Conservation (phyloP, 1,140 invertebrate genomes). For the Rhagoletis zephyria region DNA sequence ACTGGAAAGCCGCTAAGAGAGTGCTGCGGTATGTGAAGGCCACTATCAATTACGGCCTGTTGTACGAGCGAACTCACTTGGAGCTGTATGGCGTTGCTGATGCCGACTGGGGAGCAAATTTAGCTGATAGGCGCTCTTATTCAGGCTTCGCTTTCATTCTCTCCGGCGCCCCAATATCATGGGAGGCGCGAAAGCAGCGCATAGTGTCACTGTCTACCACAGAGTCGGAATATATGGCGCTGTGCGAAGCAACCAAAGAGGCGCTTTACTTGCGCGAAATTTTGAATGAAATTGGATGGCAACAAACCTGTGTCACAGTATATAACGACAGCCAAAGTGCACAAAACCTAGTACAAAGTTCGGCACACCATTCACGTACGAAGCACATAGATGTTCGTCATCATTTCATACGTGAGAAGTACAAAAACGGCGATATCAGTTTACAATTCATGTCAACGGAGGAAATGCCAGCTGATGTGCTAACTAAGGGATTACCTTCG, state of each 20-base stretch:
- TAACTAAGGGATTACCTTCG: slow-evolving; percentile 58
- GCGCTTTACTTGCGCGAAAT: slow-evolving; percentile 9
- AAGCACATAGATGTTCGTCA: slow-evolving; percentile 70
- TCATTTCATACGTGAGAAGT: slow-evolving; percentile 62
- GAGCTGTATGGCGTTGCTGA: slow-evolving; percentile 46
- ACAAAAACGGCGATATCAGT: too few species aligned
- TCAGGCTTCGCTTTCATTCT: slow-evolving; percentile 67
- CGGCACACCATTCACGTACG: slow-evolving; percentile 61
- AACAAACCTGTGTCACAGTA: neutral
- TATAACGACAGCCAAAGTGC: slow-evolving; percentile 64
- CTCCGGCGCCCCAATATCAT: slow-evolving; percentile 17
- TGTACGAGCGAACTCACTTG: slow-evolving; percentile 57
- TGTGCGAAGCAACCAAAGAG: slow-evolving; percentile 19
- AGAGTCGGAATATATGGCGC: slow-evolving; percentile 72
- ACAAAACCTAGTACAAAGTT: slow-evolving; percentile 62
- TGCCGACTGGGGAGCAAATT: slow-evolving; percentile 55
- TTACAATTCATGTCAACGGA: slow-evolving; percentile 54
- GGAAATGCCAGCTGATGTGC: slow-evolving; percentile 65
- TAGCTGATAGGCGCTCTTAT: slow-evolving; percentile 65
- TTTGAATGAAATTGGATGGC: neutral
- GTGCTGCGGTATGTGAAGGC: slow-evolving; percentile 12
- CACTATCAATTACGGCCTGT: slow-evolving; percentile 63
- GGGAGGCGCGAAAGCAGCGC: slow-evolving; percentile 38
- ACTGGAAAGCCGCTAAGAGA: slow-evolving; percentile 55
- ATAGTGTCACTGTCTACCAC: slow-evolving; percentile 36